A percentile compares a stretch with the other conserved stretches of the same genome.
phyloP scores from a whole-genome alignment of 2,888 invertebrate genomes.

The Campopleginae sp. region DNA sequence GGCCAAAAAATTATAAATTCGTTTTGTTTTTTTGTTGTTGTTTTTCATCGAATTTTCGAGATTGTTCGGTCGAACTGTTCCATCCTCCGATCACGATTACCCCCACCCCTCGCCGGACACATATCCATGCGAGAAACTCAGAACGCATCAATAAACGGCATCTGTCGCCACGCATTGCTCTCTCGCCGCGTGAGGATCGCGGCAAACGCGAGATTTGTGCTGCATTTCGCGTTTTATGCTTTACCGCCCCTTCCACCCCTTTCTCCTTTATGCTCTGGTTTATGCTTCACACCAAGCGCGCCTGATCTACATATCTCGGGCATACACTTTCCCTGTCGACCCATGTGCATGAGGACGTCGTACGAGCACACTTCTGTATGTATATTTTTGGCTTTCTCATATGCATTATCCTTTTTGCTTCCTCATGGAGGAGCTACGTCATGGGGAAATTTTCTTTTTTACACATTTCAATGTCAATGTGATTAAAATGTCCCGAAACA shows the following conservation, averaged over 20 bases:
- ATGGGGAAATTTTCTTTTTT: not conserved
- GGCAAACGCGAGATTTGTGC: constrained; percentile 70
- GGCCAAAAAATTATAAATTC: not conserved
- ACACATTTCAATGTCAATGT: too few species aligned
- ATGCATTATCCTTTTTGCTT: constrained; percentile 60
- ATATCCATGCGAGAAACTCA: constrained; percentile 33
- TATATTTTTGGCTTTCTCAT: constrained; percentile 60
- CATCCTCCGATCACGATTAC: not conserved
- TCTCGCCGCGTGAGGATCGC: constrained; percentile 56
- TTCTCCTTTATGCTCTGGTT: constrained; percentile 80
- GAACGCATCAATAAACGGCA: constrained; percentile 82
- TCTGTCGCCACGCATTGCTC: constrained; percentile 79
- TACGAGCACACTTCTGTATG: constrained; percentile 59
- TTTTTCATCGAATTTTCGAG: not conserved
- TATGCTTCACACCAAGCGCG: constrained; percentile 83
- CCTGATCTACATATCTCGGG: constrained; percentile 65
- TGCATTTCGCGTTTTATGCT: constrained; percentile 82
- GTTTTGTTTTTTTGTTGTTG: not conserved
- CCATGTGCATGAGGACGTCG: constrained; percentile 76
- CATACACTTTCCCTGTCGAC: constrained; percentile 63
- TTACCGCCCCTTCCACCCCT: constrained; percentile 69
- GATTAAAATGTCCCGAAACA: too few species aligned
- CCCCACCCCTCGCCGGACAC: not conserved
- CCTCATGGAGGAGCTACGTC: not conserved
- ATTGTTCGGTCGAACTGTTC: not conserved